Conservation (phyloP, 92 coral and sea anemone species). For the Pocillopora meandrina region DNA sequence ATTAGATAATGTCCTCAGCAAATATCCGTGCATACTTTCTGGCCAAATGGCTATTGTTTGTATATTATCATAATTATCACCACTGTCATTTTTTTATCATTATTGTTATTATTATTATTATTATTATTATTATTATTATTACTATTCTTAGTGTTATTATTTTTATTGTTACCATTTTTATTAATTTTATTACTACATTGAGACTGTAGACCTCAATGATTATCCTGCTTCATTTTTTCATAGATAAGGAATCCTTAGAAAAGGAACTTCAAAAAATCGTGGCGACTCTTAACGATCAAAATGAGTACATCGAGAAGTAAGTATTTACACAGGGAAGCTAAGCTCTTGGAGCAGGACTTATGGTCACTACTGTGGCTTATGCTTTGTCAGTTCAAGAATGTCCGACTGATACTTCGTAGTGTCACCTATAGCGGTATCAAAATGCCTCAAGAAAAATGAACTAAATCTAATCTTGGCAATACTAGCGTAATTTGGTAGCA, state of each 20-base stretch:
- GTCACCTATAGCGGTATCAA: neutral
- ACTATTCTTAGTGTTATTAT: no score
- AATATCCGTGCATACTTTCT: no score
- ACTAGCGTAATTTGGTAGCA: no score
- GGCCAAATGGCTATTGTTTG: no score
- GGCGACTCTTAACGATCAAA: conserved; percentile 73
- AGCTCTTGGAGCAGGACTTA: neutral
- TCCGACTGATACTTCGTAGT: neutral
- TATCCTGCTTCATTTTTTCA: neutral
- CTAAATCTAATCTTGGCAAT: no score
- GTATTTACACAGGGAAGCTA: neutral
- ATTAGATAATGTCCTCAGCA: no score
- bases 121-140: neutral
- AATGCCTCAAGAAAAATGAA: no score
- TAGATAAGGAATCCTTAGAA: conserved; percentile 76
- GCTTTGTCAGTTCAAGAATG: neutral
- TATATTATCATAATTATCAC: no score
- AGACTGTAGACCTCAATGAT: neutral
- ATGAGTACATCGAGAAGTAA: conserved; percentile 82
- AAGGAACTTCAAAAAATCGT: conserved; percentile 74
- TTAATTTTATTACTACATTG: neutral
- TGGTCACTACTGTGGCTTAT: neutral
- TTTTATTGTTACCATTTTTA: no score
- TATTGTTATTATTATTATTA: neutral
- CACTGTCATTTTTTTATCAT: no score